Evolutionary conservation across 1,140 invertebrate genomes (phyloP), one percentile per base, ranked within the genome.

Genomic region (Aphaenogaster ashmeadi): DNA sequence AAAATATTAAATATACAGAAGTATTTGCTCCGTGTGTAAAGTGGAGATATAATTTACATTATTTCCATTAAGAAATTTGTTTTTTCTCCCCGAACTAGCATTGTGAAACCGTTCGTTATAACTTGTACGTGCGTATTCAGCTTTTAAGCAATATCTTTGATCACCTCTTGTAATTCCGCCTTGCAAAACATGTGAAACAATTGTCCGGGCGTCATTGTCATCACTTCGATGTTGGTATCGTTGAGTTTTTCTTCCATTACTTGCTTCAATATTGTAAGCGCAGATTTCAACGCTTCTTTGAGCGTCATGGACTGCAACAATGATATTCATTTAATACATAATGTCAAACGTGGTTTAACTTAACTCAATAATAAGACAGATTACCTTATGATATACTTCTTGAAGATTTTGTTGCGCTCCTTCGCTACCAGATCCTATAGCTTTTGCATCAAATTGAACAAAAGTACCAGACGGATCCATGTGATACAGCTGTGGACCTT

Each of bases 171-270:
- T 13, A 99, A 97, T 95, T 99, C 98, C 91, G 98, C 97, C 95
- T 99, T 98, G 18, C 97, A 96, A 92, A 98, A 98, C 98, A 99
- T 99, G 89, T 99, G 97, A 96, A 99, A 99, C 88, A 98, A 95
- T 90, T 97, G 96, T 11, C 97, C 97, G 1, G 97, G 97, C 3
- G 98, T 99, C 95, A 99, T 98, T 21, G 98, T 98, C 93, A 99
- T 98, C 52, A 99, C 98, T 96, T 99, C 99, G 67, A 99, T 99
- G 96, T 99, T 99, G 52, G 98, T 98, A 44, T 98, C 98, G 89
- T 98, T 99, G 0, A 99, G 95, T 96, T 99, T 99, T 95, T 99
- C 99, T 95, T 99, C 99, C 99, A 99, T 99, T 0, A 99, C 99
- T 96, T 99, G 99, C 94, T 99, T 99, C 2, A 99, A 95, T 93